phyloP scores from a whole-genome alignment of 2,888 invertebrate species.

The Hemicrepidius hirtus region DNA sequence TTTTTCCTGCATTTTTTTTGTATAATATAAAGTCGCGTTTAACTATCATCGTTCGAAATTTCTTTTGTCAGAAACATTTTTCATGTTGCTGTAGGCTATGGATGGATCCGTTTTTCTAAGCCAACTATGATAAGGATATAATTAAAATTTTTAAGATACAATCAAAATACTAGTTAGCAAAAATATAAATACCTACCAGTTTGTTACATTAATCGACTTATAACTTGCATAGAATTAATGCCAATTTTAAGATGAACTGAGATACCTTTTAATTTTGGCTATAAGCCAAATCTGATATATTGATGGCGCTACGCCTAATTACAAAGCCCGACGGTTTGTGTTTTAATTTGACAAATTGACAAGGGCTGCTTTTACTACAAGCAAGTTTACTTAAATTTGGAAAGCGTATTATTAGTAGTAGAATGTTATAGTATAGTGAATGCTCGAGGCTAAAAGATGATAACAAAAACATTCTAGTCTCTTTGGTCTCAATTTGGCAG shows the following conservation, averaged over 20 bases:
- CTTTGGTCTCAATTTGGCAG: constrained; percentile 10
- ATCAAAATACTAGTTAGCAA: too few species aligned
- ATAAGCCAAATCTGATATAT: constrained; percentile 9
- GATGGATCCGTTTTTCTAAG: too few species aligned
- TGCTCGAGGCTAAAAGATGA: neutral
- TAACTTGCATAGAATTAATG: neutral
- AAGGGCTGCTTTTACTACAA: constrained; percentile 4
- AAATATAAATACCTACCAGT: too few species aligned
- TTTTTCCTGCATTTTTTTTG: too few species aligned
- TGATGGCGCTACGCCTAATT: constrained; percentile 18
- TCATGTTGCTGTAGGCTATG: too few species aligned
- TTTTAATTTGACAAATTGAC: neutral
- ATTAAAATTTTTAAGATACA: too few species aligned
- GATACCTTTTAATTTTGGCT: neutral
- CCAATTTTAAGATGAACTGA: constrained; percentile 1
- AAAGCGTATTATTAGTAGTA: constrained; percentile 16
- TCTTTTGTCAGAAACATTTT: too few species aligned
- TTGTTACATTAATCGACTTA: too few species aligned
- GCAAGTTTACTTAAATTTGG: constrained; percentile 18
- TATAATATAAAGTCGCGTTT: too few species aligned
- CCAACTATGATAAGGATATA: too few species aligned
- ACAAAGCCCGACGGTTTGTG: neutral
- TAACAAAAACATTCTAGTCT: neutral
- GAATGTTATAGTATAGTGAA: neutral
- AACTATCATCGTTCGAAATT: too few species aligned